Conservation (phyloP, 1,140 invertebrate species). For the Leptinotarsa defecta region DNA sequence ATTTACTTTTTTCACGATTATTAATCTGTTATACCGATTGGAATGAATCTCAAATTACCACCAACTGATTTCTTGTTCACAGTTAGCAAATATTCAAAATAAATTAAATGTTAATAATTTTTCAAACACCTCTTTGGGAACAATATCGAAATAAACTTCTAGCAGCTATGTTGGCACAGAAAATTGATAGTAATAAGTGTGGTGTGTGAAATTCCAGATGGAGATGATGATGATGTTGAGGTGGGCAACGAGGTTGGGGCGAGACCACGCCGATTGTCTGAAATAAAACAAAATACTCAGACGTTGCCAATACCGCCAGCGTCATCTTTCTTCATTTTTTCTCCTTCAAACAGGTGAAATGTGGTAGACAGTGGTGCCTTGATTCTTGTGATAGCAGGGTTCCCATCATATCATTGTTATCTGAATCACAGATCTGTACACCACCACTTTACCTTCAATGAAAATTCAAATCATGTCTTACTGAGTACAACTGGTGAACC, state of each 20-base stretch:
- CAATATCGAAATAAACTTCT: conserved; percentile 37
- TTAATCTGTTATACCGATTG: too few species aligned
- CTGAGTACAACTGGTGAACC: too few species aligned
- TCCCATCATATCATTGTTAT: conserved; percentile 18
- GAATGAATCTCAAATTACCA: too few species aligned
- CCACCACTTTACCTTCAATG: not conserved
- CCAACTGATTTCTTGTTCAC: too few species aligned
- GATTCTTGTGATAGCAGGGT: conserved; percentile 41
- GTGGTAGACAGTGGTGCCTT: conserved; percentile 48
- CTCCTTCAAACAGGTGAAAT: conserved; percentile 87
- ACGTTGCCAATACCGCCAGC: conserved; percentile 92
- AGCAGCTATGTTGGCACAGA: conserved; percentile 53
- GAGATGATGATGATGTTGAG: conserved; percentile 63
- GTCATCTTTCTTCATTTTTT: conserved; percentile 96
- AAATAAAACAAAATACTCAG: conserved; percentile 82
- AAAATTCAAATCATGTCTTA: too few species aligned
- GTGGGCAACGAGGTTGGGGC: conserved; percentile 67
- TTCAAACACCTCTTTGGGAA: too few species aligned
- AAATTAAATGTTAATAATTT: too few species aligned
- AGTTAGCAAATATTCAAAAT: too few species aligned
- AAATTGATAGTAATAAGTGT: conserved; percentile 51
- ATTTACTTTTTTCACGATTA: too few species aligned
- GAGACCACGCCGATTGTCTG: conserved; percentile 88
- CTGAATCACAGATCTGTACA: not conserved
- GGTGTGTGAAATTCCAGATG: conserved; percentile 54